Base-by-base conservation (phyloP, 2,797 vertebrate genomes). In the Xyrichtys novacula region DNA sequence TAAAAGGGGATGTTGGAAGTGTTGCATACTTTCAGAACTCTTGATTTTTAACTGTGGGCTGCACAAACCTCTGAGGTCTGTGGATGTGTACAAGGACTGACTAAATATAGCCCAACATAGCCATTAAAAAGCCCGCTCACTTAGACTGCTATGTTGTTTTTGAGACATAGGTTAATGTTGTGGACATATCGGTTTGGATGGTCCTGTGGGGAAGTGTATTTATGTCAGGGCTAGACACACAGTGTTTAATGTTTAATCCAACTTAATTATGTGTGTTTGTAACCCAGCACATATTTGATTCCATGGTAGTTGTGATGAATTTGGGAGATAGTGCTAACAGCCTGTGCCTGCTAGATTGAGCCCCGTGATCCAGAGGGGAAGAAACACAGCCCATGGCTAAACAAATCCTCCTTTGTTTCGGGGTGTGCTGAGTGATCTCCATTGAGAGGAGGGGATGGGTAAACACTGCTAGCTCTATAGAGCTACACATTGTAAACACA, bases 401-500 rank as follows among this genome's bases (percentile, higher is more conserved):
- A 92, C 89, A 93, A 92, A 89, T 88, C 86, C 84, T 85, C 78
- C 87, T 92, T 93, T 93, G 91, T 92, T 89, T 92, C 86, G 85
- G 85, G 91, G 87, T 87, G 88, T 89, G 87, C 86, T 90, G 89
- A 91, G 84, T 93, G 89, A 92, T 94, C 89, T 91, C 89, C 88
- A 91, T 89, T 92, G 91, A 92, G 91, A 89, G 74, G 83, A 91
- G 87, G 89, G 87, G 89, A 89, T 80, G 90, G 89, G 87, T 94
- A 93, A 93, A 93, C 92, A 93, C 85, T 81, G 88, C 81, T 87
- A 88, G 91, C 85, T 91, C 91, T 90, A 89, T 91, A 88, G 83
- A 91, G 83, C 90, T 89, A 90, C 88, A 92, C 88, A 93, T 87
- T 92, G 91, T 93, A 93, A 94, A 92, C 91, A 92, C 89, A 90